phyloP scores from a whole-genome alignment of 2,888 invertebrate species.

The Stegophylla sp. region DNA sequence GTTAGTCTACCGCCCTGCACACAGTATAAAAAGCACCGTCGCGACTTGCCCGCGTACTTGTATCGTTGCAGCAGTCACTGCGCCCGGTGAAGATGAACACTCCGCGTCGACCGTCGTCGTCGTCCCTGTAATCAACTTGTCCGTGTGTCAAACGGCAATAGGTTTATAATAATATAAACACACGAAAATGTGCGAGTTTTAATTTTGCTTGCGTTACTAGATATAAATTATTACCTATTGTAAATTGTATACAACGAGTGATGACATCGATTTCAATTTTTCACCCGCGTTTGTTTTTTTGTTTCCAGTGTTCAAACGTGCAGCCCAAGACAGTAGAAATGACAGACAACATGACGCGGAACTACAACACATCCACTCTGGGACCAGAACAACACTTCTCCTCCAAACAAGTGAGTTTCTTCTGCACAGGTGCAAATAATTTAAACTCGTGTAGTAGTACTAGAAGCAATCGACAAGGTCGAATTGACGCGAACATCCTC shows the following conservation, averaged over 20 bases:
- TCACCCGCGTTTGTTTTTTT: not conserved
- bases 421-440: not conserved
- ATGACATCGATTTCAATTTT: not conserved
- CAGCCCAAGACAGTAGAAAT: slow-evolving; percentile 59
- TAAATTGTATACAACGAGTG: not conserved
- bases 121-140: too few relatives aligned
- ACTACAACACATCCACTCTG: slow-evolving; percentile 7
- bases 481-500: not conserved
- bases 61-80: too few relatives aligned
- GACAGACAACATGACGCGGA: slow-evolving; percentile 59
- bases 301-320: slow-evolving; percentile 50
- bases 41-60: too few relatives aligned
- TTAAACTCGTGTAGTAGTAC: not conserved
- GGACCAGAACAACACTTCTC: slow-evolving; percentile 34
- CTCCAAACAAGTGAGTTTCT: slow-evolving; percentile 41
- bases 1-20: too few relatives aligned
- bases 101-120: too few relatives aligned
- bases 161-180: too few relatives aligned
- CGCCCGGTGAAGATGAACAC: too few relatives aligned
- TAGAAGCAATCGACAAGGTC: not conserved
- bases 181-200: not conserved
- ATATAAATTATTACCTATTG: too few relatives aligned
- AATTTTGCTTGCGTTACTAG: not conserved
- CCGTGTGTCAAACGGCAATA: too few relatives aligned
- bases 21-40: too few relatives aligned